Percentiles rank a stretch among this genome's conserved stretches.
phyloP scores from a whole-genome alignment of 2,113 vertebrate genomes.

The Coreoperca whiteheadi region DNA sequence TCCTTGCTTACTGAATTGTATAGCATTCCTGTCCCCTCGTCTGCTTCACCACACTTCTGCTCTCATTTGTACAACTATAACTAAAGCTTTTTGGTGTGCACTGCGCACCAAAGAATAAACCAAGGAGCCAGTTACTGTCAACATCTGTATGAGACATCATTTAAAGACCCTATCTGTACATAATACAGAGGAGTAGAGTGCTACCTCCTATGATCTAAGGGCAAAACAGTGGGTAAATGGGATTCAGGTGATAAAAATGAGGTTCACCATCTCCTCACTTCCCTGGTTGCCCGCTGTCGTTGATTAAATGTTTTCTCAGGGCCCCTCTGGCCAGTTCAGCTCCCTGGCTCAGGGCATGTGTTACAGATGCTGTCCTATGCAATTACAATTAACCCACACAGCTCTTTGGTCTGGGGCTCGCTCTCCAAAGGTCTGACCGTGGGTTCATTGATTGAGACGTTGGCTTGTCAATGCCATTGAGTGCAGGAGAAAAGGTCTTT shows the following conservation, averaged over 20 bases:
- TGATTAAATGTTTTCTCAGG: slow-evolving; percentile 45
- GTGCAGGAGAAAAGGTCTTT: slow-evolving; percentile 61
- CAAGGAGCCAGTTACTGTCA: neutral
- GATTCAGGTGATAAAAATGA: slow-evolving; percentile 11
- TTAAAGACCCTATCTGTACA: neutral
- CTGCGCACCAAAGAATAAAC: slow-evolving; percentile 10
- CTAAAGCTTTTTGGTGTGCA: slow-evolving; percentile 28
- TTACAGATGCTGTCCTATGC: slow-evolving; percentile 70
- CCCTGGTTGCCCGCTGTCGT: neutral
- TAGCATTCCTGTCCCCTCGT: slow-evolving; percentile 15
- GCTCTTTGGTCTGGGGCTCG: slow-evolving; percentile 52
- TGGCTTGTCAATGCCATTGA: slow-evolving; percentile 69
- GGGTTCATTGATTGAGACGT: slow-evolving; percentile 65
- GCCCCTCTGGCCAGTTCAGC: slow-evolving; percentile 37
- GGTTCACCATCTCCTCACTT: neutral
- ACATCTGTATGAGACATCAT: neutral
- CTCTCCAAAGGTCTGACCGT: slow-evolving; percentile 67
- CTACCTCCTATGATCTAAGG: neutral
- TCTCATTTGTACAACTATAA: slow-evolving; percentile 24
- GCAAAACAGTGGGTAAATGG: neutral
- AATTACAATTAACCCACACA: slow-evolving; percentile 76
- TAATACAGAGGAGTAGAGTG: neutral
- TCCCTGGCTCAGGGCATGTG: slow-evolving; percentile 45
- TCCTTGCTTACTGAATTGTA: slow-evolving; percentile 22
- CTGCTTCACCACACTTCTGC: slow-evolving; percentile 41